A percentile compares a stretch with the other conserved stretches of the same genome.
Conservation (phyloP, 2,888 invertebrate genomes). For the Keiferia lycopersicella region DNA sequence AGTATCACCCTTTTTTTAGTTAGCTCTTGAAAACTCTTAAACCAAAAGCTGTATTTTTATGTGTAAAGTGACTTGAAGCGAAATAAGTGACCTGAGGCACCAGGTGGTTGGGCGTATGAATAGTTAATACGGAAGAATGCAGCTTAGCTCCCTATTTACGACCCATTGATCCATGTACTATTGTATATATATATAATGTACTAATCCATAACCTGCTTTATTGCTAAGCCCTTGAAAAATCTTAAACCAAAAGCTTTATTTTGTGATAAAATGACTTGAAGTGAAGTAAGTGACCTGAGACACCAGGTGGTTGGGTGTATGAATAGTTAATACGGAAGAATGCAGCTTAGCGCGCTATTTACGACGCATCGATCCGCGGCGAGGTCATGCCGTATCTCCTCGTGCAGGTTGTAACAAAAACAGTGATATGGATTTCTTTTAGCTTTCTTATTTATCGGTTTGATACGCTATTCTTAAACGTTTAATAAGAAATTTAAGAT, state of each 20-base stretch:
- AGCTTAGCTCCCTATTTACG: slow-evolving; percentile 36
- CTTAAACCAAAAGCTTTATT: too few relatives aligned
- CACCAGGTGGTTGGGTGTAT: slow-evolving; percentile 37
- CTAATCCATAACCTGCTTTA: too few relatives aligned
- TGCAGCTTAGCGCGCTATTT: slow-evolving; percentile 39
- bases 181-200: too few relatives aligned
- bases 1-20: too few relatives aligned
- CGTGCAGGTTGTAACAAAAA: too few relatives aligned
- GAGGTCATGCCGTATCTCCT: slow-evolving; percentile 18
- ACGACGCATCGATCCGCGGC: slow-evolving; percentile 34
- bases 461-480: too few relatives aligned
- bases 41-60: too few relatives aligned
- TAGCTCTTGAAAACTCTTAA: too few relatives aligned
- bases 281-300: neutral
- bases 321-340: slow-evolving; percentile 42
- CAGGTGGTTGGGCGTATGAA: slow-evolving; percentile 39
- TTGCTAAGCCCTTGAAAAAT: too few relatives aligned
- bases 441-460: too few relatives aligned
- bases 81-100: slow-evolving; percentile 18
- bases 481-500: too few relatives aligned
- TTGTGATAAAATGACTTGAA: neutral
- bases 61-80: neutral
- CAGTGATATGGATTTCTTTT: too few relatives aligned
- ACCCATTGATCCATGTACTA: slow-evolving; percentile 33
- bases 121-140: slow-evolving; percentile 43